These are phyloP conservation scores for Garra rufa DNA, from an alignment of 2,113 vertebrate genomes.

Conservation along the genomic window DNA sequence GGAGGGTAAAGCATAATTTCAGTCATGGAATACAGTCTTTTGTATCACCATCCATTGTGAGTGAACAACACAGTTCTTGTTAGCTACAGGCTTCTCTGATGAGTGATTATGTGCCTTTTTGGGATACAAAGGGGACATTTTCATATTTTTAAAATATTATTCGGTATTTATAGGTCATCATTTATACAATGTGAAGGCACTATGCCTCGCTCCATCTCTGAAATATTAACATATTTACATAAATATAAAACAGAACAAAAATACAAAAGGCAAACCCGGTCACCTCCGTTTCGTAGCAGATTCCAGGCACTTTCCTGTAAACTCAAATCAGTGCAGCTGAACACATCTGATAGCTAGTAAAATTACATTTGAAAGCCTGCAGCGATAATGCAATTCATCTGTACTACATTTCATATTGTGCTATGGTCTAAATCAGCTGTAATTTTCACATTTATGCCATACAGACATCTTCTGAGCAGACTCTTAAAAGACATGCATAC, in stretches of 20 bases:
- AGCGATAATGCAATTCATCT: background rate
- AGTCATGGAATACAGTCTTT: background rate
- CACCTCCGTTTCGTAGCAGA: background rate
- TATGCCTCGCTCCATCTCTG: constrained; percentile 19
- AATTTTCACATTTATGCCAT: background rate
- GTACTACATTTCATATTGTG: background rate
- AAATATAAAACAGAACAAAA: constrained; percentile 39
- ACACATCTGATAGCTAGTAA: background rate
- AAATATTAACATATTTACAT: constrained; percentile 49
- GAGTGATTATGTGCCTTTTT: background rate
- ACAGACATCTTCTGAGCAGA: background rate
- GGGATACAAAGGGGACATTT: background rate
- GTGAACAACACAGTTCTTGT: background rate
- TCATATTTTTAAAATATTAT: constrained; percentile 44
- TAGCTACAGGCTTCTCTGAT: background rate
- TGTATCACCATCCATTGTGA: background rate
- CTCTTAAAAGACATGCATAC: background rate
- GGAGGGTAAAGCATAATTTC: background rate
- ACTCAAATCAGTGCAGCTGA: constrained; percentile 36
- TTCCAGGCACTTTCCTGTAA: constrained; percentile 54
- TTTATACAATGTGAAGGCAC: constrained; percentile 44
- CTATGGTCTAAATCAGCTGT: background rate
- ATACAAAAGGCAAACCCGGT: constrained; percentile 28
- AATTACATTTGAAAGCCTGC: background rate
- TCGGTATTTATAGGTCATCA: constrained; percentile 29